Base-by-base conservation (phyloP, 1,140 invertebrate genomes). In the Leptinotarsa defecta region DNA sequence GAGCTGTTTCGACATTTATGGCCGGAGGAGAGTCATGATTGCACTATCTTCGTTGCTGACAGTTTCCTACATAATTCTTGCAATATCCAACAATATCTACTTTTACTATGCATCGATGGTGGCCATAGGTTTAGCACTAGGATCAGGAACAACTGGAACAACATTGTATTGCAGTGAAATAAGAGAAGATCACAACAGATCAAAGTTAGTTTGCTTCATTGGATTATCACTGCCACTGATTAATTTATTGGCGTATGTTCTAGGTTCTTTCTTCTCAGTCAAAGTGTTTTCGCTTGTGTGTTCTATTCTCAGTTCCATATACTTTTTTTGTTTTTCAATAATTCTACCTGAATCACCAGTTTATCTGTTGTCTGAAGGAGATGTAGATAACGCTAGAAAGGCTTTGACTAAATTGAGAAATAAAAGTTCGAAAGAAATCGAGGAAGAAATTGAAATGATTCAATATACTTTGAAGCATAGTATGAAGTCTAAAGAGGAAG, bases 91-190 rank as follows among this genome's bases (percentile, higher is more conserved):
- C 2, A 64, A 77, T 67, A 78, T 85, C 0, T 82, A 78, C 3
- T 78, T 85, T n/a, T 78, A 87, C 52, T 57, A 57, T 17, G 19
- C 19, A 71, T 91, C 89, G 6, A 83, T 87, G 4, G 75, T 86
- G 0, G 81, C 88, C 62, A 84, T 80, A 3, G 88, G 88, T 1
- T 73, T 87, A 2, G 85, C 85, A 0, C 81, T 84, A 3, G 88
- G 87, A 0, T 87, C 85, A 1, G 83, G 84, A 4, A 87, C 88
- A 73, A 85, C 86, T 0, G 87, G 87, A 1, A 80, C 89, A 1
- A 88, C 88, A 0, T 86, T 86, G 43, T 89, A 88, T 76, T 85
- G 88, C 1, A 86, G 86, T 17, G 88, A 89, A 79, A 87, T 89
- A 3, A 83, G 87, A 0, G 84, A 88, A 78, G 78, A 81, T 34